Evolutionary conservation across 2,797 vertebrate species (phyloP).

Genomic region (Meriones psammophilus): DNA sequence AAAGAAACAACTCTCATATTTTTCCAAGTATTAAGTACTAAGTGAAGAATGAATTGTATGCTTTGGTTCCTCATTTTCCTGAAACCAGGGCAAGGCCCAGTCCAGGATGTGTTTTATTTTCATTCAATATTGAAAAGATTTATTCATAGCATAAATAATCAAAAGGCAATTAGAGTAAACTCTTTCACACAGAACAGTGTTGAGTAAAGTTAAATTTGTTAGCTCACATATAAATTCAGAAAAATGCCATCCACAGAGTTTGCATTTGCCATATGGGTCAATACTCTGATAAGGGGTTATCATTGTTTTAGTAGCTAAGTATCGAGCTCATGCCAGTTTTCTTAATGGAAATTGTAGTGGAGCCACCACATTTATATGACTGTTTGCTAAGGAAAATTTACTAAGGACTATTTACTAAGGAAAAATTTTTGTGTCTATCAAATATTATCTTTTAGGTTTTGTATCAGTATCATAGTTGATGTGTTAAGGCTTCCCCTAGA

Average conservation of each 20-base stretch:
- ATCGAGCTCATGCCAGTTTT: constrained; percentile 41
- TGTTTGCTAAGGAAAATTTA: constrained; percentile 51
- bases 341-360: constrained; percentile 26
- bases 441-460: constrained; percentile 68
- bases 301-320: background rate
- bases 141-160: constrained; percentile 39
- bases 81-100: constrained; percentile 46
- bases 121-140: background rate
- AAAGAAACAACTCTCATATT: constrained; percentile 76
- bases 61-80: constrained; percentile 72
- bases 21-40: constrained; percentile 74
- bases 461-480: constrained; percentile 48
- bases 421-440: background rate
- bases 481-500: constrained; percentile 36
- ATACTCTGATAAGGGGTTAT: constrained; percentile 22
- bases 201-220: constrained; percentile 37
- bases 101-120: background rate
- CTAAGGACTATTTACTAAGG: too few species aligned
- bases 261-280: background rate
- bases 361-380: constrained; percentile 46
- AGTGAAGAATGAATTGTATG: constrained; percentile 73
- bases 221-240: background rate
- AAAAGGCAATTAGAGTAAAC: constrained; percentile 27
- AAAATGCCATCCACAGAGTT: background rate
- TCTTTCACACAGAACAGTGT: constrained; percentile 45